Conservation (phyloP, 2,888 invertebrate genomes). For the Agelastica alni region DNA sequence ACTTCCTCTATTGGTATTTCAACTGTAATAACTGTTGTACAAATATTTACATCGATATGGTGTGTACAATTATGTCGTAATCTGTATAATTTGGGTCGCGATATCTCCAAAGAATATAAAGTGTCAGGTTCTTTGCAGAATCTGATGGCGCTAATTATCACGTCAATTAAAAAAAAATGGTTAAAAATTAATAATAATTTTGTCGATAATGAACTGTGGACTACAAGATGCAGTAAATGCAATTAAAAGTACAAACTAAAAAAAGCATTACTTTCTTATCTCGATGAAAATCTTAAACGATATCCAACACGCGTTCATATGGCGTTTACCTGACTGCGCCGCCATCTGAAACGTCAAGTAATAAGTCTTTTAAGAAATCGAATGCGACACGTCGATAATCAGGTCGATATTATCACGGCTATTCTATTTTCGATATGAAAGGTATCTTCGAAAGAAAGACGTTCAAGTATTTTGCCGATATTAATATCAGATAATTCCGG, state of each 20-base stretch:
- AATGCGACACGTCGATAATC: conserved; percentile 6
- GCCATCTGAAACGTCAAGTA: conserved; percentile 3
- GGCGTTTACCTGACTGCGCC: conserved; percentile 3
- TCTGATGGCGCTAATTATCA: conserved; percentile 18
- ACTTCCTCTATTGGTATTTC: no score
- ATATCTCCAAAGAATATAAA: conserved; percentile 2
- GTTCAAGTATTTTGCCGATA: no score
- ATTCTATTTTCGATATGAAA: background rate
- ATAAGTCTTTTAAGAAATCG: conserved; percentile 2
- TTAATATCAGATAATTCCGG: no score
- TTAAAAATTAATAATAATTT: conserved; percentile 27
- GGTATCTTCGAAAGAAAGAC: no score
- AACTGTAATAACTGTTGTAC: no score
- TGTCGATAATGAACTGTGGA: conserved; percentile 19
- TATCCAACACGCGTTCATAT: conserved; percentile 18
- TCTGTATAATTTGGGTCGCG: no score
- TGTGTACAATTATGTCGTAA: no score
- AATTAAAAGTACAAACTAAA: conserved; percentile 21
- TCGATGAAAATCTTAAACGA: conserved; percentile 23
- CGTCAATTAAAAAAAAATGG: conserved; percentile 23
- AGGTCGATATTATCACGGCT: background rate
- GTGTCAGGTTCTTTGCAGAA: conserved; percentile 12
- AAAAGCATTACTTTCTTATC: conserved; percentile 23
- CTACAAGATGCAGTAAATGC: conserved; percentile 18
- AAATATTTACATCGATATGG: no score